Evolutionary conservation across 2,797 vertebrate genomes (phyloP).

Genomic region (Myotis planiceps): DNA sequence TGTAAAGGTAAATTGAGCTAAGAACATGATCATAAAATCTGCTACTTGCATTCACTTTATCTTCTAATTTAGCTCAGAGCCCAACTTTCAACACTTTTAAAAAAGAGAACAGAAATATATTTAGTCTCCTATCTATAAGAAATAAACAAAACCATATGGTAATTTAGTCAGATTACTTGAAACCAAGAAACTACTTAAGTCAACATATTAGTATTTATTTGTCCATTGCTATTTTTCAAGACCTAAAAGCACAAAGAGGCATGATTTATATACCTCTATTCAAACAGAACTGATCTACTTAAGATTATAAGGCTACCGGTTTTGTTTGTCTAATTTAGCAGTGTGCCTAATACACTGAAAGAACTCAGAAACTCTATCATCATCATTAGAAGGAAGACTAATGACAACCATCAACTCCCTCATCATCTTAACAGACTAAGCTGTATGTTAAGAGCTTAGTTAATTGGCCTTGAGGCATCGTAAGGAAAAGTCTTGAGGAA

Average conservation of each 20-base stretch:
- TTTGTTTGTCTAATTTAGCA: not conserved
- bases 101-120: slow-evolving; percentile 1
- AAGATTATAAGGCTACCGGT: not conserved
- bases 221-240: slow-evolving; percentile 1
- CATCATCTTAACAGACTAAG: not conserved
- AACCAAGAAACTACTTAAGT: not conserved
- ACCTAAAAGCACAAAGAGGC: not conserved
- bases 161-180: slow-evolving; percentile 24
- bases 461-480: not conserved
- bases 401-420: not conserved
- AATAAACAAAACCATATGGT: slow-evolving; percentile 35
- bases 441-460: not conserved
- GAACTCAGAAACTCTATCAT: not conserved
- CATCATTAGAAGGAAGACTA: not conserved
- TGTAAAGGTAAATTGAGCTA: not conserved
- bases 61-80: not conserved
- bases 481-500: not conserved
- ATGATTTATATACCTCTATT: not conserved
- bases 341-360: not conserved
- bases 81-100: not conserved
- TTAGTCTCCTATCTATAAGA: not conserved
- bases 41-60: not conserved
- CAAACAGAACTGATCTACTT: not conserved
- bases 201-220: slow-evolving; percentile 14
- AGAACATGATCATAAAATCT: not conserved